phyloP scores from a whole-genome alignment of 2,113 vertebrate species.

The Thryonomys swinderianus region DNA sequence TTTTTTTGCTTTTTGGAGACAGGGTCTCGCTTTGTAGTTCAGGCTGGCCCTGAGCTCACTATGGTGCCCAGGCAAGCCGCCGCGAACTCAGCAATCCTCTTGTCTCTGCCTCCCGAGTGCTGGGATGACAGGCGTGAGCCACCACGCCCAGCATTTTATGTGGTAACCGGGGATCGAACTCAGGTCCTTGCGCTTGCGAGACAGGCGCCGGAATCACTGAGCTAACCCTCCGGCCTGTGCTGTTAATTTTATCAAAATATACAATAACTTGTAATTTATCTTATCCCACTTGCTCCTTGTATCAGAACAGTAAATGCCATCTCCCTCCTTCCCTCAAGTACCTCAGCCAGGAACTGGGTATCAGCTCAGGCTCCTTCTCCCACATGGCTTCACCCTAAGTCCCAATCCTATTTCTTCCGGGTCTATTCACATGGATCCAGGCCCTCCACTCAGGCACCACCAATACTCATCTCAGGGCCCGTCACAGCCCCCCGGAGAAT shows the following conservation, averaged over 20 bases:
- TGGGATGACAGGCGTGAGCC: no score
- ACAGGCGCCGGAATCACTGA: no score
- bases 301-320: background rate
- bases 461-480: background rate
- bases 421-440: background rate
- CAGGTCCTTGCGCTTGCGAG: no score
- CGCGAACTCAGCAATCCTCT: no score
- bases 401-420: background rate
- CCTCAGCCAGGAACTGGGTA: background rate
- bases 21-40: no score
- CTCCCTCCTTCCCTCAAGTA: background rate
- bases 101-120: no score
- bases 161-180: no score
- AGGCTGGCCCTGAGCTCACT: no score
- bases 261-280: background rate
- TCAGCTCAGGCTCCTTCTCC: background rate
- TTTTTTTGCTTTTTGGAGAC: no score
- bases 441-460: background rate
- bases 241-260: background rate
- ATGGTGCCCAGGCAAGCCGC: no score
- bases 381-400: conserved; percentile 3
- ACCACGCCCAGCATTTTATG: no score
- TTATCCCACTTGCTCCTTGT: background rate
- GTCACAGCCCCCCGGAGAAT: background rate
- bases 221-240: no score